Percentiles rank a stretch among this genome's conserved stretches.
These are phyloP conservation scores for Peromyscus aztecus DNA, from an alignment of 2,797 vertebrate species.

Conservation along the genomic window DNA sequence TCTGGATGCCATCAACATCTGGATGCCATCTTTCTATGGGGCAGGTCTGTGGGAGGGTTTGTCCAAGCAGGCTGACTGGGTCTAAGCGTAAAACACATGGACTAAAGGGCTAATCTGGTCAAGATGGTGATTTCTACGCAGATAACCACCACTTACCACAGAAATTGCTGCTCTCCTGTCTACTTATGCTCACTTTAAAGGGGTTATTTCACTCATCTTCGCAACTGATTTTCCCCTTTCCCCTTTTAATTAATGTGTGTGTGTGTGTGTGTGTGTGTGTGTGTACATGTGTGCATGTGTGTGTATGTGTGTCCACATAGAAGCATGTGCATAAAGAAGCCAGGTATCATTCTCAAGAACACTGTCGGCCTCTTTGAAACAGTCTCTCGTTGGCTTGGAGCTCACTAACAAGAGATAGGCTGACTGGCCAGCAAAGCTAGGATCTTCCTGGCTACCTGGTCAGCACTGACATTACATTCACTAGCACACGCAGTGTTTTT, in stretches of 20 bases:
- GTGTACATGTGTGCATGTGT: not conserved
- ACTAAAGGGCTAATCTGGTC: not conserved
- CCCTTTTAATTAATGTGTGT: not conserved
- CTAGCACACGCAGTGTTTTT: not conserved
- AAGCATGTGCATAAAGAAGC: not conserved
- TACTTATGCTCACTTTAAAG: constrained; percentile 31
- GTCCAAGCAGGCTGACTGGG: not conserved
- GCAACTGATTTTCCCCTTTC: not conserved
- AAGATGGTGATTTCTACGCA: constrained; percentile 6
- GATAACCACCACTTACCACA: not conserved
- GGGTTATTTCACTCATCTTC: not conserved
- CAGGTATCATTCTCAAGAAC: not conserved
- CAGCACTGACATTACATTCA: not conserved
- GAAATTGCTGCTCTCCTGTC: not conserved
- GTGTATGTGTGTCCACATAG: too few relatives aligned
- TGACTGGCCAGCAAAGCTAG: not conserved
- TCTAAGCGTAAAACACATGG: not conserved
- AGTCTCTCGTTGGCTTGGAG: not conserved
- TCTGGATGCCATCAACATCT: constrained; percentile 11
- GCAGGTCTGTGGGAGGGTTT: not conserved
- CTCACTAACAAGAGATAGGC: too few relatives aligned
- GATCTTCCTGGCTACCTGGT: not conserved
- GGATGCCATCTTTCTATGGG: constrained; percentile 34
- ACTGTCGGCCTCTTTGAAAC: not conserved
- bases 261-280: not conserved